Conservation (phyloP, 2,113 vertebrate species). For the Ranitomeya variabilis region DNA sequence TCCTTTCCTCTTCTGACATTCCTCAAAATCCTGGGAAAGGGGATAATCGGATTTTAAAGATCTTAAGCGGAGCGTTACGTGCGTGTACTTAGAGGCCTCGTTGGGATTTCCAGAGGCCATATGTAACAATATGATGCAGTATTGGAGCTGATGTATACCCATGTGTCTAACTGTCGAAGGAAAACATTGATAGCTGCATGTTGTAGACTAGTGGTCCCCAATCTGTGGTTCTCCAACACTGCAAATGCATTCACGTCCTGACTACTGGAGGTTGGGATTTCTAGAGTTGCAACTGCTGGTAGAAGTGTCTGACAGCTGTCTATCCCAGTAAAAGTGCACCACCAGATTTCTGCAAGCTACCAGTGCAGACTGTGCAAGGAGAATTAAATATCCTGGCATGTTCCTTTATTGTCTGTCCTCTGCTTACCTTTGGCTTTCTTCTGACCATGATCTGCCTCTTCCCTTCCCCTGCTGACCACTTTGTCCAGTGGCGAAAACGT, state of each 20-base stretch:
- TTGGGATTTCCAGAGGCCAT: conserved; percentile 30
- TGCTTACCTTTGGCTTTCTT: too few species aligned
- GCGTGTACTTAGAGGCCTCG: conserved; percentile 33
- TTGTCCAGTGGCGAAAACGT: too few species aligned
- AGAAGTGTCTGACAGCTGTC: not conserved
- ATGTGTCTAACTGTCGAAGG: not conserved
- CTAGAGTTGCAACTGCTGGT: not conserved
- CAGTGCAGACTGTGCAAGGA: not conserved
- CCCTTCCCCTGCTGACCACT: too few species aligned
- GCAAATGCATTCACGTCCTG: not conserved
- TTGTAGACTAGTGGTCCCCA: not conserved
- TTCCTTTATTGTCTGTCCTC: too few species aligned
- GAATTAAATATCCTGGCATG: not conserved
- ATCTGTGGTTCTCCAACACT: not conserved
- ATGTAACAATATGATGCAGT: conserved; percentile 22
- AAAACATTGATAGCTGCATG: not conserved
- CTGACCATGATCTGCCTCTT: too few species aligned
- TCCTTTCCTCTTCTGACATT: conserved; percentile 67
- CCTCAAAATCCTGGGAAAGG: conserved; percentile 60
- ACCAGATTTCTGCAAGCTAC: not conserved
- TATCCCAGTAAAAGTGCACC: not conserved
- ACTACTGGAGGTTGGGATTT: not conserved
- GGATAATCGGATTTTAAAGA: conserved; percentile 48
- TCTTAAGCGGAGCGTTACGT: conserved; percentile 53
- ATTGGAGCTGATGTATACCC: not conserved